Percentiles rank a stretch among this genome's conserved stretches.
Evolutionary conservation across 2,888 invertebrate genomes (phyloP).

Genomic region (Ormyrus rosae): DNA sequence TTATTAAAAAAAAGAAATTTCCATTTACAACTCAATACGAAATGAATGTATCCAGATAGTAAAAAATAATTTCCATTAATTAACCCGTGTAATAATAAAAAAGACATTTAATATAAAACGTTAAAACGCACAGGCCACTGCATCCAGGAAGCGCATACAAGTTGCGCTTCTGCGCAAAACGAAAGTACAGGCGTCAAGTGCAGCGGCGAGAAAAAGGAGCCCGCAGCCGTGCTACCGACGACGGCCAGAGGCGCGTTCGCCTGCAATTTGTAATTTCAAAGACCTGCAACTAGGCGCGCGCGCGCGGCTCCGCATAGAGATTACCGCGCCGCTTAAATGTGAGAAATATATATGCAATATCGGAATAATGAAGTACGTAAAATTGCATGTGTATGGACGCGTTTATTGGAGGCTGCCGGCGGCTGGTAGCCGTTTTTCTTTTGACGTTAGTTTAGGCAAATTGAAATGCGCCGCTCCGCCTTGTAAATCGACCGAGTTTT

Average conservation of each 20-base stretch:
- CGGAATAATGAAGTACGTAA: not conserved
- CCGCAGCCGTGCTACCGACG: not conserved
- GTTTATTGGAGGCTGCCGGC: no score
- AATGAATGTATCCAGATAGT: no score
- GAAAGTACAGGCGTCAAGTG: not conserved
- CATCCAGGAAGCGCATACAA: not conserved
- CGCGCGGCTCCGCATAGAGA: not conserved
- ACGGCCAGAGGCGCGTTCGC: conserved; percentile 4
- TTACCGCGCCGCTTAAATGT: conserved; percentile 29
- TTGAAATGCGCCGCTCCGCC: conserved; percentile 27
- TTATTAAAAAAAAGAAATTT: no score
- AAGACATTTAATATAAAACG: no score
- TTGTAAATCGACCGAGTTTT: conserved; percentile 20
- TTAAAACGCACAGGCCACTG: no score
- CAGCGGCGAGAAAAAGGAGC: not conserved
- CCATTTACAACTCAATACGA: no score
- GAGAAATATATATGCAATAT: conserved; percentile 40
- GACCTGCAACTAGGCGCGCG: conserved; percentile 12
- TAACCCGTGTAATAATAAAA: no score
- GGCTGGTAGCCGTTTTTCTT: conserved; percentile 19
- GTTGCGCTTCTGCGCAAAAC: not conserved
- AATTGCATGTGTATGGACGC: no score
- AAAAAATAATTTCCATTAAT: no score
- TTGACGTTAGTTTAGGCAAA: conserved; percentile 44
- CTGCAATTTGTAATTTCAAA: conserved; percentile 38